Evolutionary conservation across 2,888 invertebrate species (phyloP).

Genomic region (Drosophila neotestacea): DNA sequence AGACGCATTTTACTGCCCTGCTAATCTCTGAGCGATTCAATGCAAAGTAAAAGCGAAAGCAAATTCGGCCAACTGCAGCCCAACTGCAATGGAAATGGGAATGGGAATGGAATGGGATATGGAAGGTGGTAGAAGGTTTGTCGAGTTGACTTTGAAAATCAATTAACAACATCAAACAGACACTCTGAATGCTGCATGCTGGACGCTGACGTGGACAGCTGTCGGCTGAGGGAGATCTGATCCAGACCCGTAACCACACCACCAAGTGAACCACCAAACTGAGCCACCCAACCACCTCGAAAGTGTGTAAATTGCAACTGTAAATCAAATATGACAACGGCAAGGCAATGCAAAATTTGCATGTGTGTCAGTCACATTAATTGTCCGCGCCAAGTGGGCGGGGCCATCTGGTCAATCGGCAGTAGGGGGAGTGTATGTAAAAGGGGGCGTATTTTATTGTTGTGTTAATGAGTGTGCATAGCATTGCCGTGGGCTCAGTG

Average conservation of each 20-base stretch:
- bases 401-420: constrained; percentile 7
- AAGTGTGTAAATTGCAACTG: constrained; percentile 81
- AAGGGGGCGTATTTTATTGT: constrained; percentile 66
- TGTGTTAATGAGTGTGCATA: constrained; percentile 79
- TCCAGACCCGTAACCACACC: constrained; percentile 16
- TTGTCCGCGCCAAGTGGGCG: constrained; percentile 64
- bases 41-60: constrained; percentile 66
- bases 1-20: constrained; percentile 77
- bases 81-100: not conserved
- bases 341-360: constrained; percentile 73
- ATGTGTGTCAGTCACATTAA: constrained; percentile 81
- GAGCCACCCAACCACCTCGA: constrained; percentile 14
- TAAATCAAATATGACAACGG: constrained; percentile 81
- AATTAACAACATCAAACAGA: constrained; percentile 85
- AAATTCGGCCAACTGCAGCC: constrained; percentile 33
- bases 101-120: not conserved
- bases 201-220: constrained; percentile 73
- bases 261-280: constrained; percentile 1
- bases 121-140: constrained; percentile 15
- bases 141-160: constrained; percentile 84
- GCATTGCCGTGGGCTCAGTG: constrained; percentile 29
- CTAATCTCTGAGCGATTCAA: constrained; percentile 69
- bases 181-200: constrained; percentile 57
- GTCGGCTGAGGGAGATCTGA: constrained; percentile 39
- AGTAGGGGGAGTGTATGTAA: not conserved